Conservation (phyloP, 2,888 invertebrate genomes). For the Acanthopleura granulata region DNA sequence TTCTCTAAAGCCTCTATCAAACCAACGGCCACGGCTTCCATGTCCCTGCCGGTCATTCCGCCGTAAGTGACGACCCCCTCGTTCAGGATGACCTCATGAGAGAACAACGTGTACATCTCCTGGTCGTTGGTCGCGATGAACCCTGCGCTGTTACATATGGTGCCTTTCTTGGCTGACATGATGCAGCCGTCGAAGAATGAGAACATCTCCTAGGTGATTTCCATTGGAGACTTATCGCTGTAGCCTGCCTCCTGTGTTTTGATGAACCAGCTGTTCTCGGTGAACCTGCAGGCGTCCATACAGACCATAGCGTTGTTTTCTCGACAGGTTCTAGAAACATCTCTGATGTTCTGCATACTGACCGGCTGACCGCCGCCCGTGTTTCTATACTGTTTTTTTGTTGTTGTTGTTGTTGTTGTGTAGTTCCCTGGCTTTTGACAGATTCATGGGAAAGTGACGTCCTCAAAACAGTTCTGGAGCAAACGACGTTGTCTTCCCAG, state of each 20-base stretch:
- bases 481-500: no score
- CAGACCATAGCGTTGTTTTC: constrained; percentile 20
- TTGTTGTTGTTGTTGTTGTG: no score
- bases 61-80: constrained; percentile 29
- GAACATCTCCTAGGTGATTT: constrained; percentile 30
- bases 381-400: no score
- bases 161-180: constrained; percentile 29
- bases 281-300: constrained; percentile 28
- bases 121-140: constrained; percentile 21
- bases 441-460: no score
- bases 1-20: constrained; percentile 26
- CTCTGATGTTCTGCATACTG: constrained; percentile 27
- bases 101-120: background rate
- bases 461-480: no score
- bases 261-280: constrained; percentile 30
- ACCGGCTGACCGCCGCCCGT: constrained; percentile 24
- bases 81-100: constrained; percentile 17
- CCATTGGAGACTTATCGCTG: constrained; percentile 8
- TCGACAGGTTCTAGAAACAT: constrained; percentile 16
- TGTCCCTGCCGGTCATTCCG: constrained; percentile 27
- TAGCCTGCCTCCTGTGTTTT: constrained; percentile 23
- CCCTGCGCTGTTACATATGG: constrained; percentile 28
- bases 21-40: constrained; percentile 27
- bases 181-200: constrained; percentile 24
- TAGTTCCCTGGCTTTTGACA: no score